These are phyloP conservation scores for Ophion slaviceki DNA, from an alignment of 2,888 invertebrate species.

Conservation along the genomic window DNA sequence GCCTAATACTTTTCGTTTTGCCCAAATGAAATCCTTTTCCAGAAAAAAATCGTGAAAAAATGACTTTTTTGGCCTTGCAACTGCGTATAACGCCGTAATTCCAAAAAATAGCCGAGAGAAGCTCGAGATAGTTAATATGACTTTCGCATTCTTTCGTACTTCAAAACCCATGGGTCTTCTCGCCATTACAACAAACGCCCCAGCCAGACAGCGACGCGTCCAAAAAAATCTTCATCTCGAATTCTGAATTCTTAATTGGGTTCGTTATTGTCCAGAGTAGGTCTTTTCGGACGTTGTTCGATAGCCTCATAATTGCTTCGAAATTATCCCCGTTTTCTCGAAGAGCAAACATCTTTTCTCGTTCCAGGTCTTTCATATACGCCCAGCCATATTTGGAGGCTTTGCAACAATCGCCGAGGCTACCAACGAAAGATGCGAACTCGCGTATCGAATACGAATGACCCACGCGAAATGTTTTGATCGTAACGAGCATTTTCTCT, in stretches of 20 bases:
- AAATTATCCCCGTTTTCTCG: constrained; percentile 11
- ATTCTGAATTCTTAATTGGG: constrained; percentile 22
- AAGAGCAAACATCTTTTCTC: constrained; percentile 30
- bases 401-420: constrained; percentile 17
- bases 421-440: constrained; percentile 26
- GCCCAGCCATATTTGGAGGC: constrained; percentile 43
- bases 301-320: constrained; percentile 15
- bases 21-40: no score
- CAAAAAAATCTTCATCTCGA: constrained; percentile 32
- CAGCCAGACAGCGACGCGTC: constrained; percentile 38
- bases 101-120: no score
- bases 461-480: constrained; percentile 22
- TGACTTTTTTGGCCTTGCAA: no score
- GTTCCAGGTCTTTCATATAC: constrained; percentile 21
- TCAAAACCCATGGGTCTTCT: constrained; percentile 6
- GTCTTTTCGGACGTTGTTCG: neutral
- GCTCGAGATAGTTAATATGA: neutral
- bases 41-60: no score
- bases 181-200: constrained; percentile 14
- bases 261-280: constrained; percentile 26
- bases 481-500: constrained; percentile 9
- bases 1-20: no score
- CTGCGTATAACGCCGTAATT: no score
- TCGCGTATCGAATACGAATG: constrained; percentile 15
- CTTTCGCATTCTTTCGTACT: neutral